These are phyloP conservation scores for Psilopsiagon aurifrons DNA, from an alignment of 2,113 vertebrate genomes.

Conservation along the genomic window DNA sequence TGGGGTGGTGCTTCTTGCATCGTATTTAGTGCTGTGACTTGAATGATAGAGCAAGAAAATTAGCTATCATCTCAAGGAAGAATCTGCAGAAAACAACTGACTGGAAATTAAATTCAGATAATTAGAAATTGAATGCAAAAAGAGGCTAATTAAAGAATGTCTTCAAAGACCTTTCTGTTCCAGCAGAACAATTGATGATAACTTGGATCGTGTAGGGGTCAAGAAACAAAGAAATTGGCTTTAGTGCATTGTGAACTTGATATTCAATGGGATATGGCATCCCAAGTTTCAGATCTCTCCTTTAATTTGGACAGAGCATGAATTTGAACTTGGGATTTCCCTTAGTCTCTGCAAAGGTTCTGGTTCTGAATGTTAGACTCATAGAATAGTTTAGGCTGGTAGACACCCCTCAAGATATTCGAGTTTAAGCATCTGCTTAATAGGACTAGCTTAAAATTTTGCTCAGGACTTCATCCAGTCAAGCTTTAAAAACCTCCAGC, in stretches of 20 bases:
- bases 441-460: background rate
- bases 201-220: background rate
- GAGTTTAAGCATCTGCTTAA: background rate
- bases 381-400: background rate
- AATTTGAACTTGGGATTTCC: background rate
- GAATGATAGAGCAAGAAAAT: background rate
- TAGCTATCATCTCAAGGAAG: background rate
- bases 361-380: background rate
- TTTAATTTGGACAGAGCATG: background rate
- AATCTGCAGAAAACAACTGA: background rate
- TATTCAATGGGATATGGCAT: background rate
- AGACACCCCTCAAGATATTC: background rate
- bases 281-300: background rate
- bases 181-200: background rate
- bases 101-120: background rate
- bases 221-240: background rate
- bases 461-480: background rate
- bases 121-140: background rate
- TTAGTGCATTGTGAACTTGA: background rate
- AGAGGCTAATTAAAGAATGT: background rate
- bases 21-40: background rate
- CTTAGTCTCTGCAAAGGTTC: background rate
- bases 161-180: background rate
- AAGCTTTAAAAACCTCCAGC: background rate
- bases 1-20: rapidly evolving